phyloP scores from a whole-genome alignment of 2,797 vertebrate genomes.

The Calcarius lapponicus region DNA sequence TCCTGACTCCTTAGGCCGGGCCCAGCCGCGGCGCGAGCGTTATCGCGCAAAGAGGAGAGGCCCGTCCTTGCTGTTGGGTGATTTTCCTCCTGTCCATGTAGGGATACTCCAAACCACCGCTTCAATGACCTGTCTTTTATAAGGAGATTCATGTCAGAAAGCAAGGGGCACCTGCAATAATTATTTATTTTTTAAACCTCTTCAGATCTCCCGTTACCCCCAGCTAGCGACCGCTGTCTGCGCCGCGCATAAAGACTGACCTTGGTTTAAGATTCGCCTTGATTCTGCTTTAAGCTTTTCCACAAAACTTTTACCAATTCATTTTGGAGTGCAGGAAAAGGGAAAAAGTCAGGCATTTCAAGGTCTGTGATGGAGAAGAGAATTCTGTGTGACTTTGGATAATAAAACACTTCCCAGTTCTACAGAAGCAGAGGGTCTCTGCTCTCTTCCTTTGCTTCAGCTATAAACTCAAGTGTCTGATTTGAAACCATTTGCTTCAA shows the following conservation, averaged over 20 bases:
- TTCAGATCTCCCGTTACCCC: not conserved
- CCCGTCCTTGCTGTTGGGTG: not conserved
- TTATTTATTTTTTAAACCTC: not conserved
- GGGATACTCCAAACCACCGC: not conserved
- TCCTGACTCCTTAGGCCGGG: slow-evolving; percentile 74
- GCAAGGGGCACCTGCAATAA: not conserved
- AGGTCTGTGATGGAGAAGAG: not conserved
- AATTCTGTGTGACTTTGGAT: not conserved
- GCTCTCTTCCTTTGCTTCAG: not conserved
- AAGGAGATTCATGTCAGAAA: not conserved
- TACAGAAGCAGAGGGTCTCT: not conserved
- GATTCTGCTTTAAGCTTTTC: not conserved
- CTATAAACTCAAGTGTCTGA: not conserved
- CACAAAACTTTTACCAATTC: not conserved
- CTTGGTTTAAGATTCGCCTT: not conserved
- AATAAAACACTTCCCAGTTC: not conserved
- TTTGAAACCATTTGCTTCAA: not conserved
- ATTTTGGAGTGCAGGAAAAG: not conserved
- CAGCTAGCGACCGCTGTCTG: fast-evolving
- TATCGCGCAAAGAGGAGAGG: slow-evolving; percentile 20
- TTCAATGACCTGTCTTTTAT: not conserved
- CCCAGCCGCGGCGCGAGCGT: slow-evolving; percentile 38
- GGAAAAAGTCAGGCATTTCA: not conserved
- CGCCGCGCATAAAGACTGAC: fast-evolving
- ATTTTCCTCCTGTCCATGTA: not conserved